Evolutionary conservation across 1,140 invertebrate genomes (phyloP).

Genomic region (Ganaspis sp.): DNA sequence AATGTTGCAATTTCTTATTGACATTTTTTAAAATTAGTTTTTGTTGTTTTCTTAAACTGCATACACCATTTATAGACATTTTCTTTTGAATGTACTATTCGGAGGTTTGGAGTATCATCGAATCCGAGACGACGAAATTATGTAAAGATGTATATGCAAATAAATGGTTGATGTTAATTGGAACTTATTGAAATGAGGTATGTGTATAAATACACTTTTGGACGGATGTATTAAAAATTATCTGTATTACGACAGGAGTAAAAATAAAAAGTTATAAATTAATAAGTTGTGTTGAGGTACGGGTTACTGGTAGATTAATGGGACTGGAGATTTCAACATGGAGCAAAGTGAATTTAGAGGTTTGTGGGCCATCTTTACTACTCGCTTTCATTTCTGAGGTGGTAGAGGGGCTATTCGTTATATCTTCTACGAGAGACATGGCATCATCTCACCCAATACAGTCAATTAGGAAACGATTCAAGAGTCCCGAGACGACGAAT

Average conservation of each 20-base stretch:
- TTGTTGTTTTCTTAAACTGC: no score
- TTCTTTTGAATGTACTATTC: no score
- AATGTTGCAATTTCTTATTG: no score
- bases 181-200: no score
- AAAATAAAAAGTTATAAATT: not conserved
- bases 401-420: not conserved
- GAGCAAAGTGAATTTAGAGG: slow-evolving; percentile 17
- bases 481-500: slow-evolving; percentile 20
- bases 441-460: not conserved
- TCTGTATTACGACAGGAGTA: not conserved
- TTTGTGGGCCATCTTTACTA: slow-evolving; percentile 23
- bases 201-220: no score
- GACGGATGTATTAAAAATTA: no score
- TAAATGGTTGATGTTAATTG: no score
- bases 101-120: no score
- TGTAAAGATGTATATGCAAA: no score
- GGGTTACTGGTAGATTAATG: not conserved
- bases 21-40: no score
- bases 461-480: slow-evolving; percentile 16
- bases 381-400: slow-evolving; percentile 22
- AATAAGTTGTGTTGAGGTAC: not conserved
- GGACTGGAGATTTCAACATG: slow-evolving; percentile 16
- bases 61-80: no score
- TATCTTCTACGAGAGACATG: slow-evolving; percentile 1
- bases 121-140: no score